A percentile compares a stretch with the other conserved stretches of the same genome.
Evolutionary conservation across 2,113 vertebrate genomes (phyloP).

Genomic region (Condylura cristata): DNA sequence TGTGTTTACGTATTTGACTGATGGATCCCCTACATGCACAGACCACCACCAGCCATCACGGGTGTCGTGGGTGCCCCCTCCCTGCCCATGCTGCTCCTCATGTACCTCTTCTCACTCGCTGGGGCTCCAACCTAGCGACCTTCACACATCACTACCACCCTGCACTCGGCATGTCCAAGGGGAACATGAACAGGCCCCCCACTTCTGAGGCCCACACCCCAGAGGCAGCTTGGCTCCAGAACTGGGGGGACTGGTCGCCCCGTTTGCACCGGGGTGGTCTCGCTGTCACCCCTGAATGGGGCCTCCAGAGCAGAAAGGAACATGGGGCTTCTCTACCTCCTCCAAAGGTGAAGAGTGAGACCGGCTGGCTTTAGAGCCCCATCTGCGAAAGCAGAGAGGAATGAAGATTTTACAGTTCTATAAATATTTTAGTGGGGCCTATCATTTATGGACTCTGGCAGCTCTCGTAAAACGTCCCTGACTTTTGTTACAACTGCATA

Average conservation of each 20-base stretch:
- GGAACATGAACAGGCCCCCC: background rate
- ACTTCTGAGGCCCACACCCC: background rate
- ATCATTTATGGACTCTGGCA: slow-evolving; percentile 94
- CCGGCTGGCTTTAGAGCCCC: slow-evolving; percentile 90
- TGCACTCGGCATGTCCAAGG: background rate
- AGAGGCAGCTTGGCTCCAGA: background rate
- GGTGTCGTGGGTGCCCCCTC: too few species aligned
- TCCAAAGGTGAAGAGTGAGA: slow-evolving; percentile 90
- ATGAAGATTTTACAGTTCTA: slow-evolving; percentile 94
- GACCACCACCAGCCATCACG: background rate
- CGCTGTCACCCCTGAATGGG: slow-evolving; percentile 84
- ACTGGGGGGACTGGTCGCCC: background rate
- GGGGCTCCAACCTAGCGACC: slow-evolving; percentile 37
- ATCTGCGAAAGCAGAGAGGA: slow-evolving; percentile 92
- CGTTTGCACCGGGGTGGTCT: slow-evolving; percentile 80
- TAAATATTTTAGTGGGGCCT: slow-evolving; percentile 94
- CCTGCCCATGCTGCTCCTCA: background rate
- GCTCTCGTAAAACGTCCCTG: slow-evolving; percentile 93
- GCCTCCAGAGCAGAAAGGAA: slow-evolving; percentile 80
- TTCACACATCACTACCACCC: background rate
- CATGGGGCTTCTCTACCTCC: slow-evolving; percentile 87
- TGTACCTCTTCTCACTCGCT: background rate
- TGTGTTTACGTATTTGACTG: slow-evolving; percentile 50
- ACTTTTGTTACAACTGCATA: slow-evolving; percentile 94
- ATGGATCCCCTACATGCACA: background rate